These are phyloP conservation scores for Asteroscopus sphinx DNA, from an alignment of 2,888 invertebrate species.

Conservation along the genomic window DNA sequence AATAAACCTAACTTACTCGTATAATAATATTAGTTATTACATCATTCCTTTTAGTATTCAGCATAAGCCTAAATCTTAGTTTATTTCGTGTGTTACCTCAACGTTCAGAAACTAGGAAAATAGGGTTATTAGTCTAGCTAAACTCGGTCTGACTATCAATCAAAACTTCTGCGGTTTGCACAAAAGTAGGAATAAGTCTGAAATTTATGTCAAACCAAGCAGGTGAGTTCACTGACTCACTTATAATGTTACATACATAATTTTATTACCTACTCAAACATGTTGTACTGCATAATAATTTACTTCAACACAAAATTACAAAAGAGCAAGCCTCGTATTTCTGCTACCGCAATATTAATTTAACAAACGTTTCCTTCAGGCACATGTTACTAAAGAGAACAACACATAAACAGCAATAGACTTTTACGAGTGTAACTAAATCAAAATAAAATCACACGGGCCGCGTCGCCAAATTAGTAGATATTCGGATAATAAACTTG, in stretches of 20 bases:
- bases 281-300: background rate
- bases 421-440: conserved; percentile 63
- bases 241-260: conserved; percentile 1
- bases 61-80: background rate
- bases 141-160: conserved; percentile 38
- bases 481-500: conserved; percentile 79
- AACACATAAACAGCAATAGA: conserved; percentile 44
- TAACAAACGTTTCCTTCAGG: conserved; percentile 33
- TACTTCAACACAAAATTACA: too few species aligned
- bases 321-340: conserved; percentile 8
- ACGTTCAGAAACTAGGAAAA: conserved; percentile 10
- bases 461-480: conserved; percentile 73
- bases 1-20: background rate
- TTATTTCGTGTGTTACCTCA: conserved; percentile 7
- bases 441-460: conserved; percentile 71
- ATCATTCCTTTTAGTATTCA: background rate
- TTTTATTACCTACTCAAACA: conserved; percentile 10
- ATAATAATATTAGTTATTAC: too few species aligned
- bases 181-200: conserved; percentile 30
- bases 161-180: conserved; percentile 42
- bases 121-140: conserved; percentile 19
- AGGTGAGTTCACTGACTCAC: conserved; percentile 18
- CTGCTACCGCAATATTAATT: conserved; percentile 22
- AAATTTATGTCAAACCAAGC: conserved; percentile 30
- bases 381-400: conserved; percentile 37